Conservation (phyloP, 1,140 invertebrate species). For the Aporrectodea caliginosa region DNA sequence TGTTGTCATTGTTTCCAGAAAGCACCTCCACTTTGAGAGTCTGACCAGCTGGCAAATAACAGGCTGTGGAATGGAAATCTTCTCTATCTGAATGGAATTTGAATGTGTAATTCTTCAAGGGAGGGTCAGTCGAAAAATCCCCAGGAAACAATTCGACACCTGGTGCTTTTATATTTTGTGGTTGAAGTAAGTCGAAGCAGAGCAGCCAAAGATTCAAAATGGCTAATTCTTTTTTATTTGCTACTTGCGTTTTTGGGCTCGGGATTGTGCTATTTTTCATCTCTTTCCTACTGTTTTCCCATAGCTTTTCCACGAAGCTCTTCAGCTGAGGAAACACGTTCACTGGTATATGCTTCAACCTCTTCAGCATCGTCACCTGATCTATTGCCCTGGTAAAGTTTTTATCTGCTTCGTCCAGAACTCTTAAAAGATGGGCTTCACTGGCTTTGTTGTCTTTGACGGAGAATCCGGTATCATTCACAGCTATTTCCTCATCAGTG, state of each 20-base stretch:
- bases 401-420: neutral
- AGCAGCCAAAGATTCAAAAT: slow-evolving; percentile 12
- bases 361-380: neutral
- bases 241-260: neutral
- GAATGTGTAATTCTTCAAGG: neutral
- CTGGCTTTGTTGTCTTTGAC: slow-evolving; percentile 2
- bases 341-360: neutral
- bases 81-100: slow-evolving; percentile 10
- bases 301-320: neutral
- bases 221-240: neutral
- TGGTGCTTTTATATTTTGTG: slow-evolving; percentile 13
- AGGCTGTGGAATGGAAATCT: slow-evolving; percentile 15
- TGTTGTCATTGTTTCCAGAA: neutral
- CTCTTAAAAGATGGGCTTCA: neutral
- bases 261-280: neutral
- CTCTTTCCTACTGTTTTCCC: neutral
- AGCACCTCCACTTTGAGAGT: neutral
- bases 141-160: slow-evolving; percentile 24
- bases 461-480: neutral
- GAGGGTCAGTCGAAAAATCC: slow-evolving; percentile 11
- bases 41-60: slow-evolving; percentile 22
- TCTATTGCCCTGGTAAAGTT: neutral
- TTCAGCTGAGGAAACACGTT: neutral
- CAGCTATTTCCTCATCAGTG: neutral
- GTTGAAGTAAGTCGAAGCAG: neutral